Percentiles rank a stretch among this genome's conserved stretches.
Evolutionary conservation across 2,113 vertebrate species (phyloP).

Genomic region (Cyprinodon tularosa): DNA sequence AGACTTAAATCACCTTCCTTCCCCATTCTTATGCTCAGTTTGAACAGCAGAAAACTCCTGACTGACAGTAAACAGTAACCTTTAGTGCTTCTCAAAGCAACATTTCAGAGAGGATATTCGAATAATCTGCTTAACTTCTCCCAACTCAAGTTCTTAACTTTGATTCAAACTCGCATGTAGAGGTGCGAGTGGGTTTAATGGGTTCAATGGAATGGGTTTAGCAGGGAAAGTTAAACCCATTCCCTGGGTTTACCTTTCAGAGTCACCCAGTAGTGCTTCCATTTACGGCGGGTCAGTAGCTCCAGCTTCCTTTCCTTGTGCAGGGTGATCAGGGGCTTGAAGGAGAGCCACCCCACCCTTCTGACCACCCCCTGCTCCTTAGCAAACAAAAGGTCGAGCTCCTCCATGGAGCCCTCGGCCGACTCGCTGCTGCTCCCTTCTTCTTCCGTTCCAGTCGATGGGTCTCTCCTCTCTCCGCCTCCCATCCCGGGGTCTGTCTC

Average conservation of each 20-base stretch:
- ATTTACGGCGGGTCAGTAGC: slow-evolving; percentile 89
- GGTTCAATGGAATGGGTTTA: too few species aligned
- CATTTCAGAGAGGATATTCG: background rate
- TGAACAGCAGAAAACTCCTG: background rate
- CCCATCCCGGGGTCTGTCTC: slow-evolving; percentile 80
- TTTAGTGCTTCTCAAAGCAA: background rate
- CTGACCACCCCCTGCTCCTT: slow-evolving; percentile 96
- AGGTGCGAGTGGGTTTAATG: too few species aligned
- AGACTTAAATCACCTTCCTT: background rate
- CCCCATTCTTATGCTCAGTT: background rate
- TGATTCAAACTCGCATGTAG: background rate
- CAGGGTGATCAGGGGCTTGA: slow-evolving; percentile 91
- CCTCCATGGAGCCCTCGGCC: slow-evolving; percentile 88
- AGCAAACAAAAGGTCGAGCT: slow-evolving; percentile 92
- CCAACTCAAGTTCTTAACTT: background rate
- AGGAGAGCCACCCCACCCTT: slow-evolving; percentile 94
- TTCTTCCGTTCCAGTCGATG: slow-evolving; percentile 74
- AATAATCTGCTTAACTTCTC: slow-evolving; percentile 29
- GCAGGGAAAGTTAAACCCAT: too few species aligned
- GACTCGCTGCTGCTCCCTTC: slow-evolving; percentile 90
- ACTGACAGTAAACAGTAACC: background rate
- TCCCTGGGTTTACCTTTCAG: slow-evolving; percentile 86
- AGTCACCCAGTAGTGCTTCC: slow-evolving; percentile 97
- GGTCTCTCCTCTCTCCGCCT: slow-evolving; percentile 58
- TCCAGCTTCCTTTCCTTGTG: slow-evolving; percentile 97